phyloP scores from a whole-genome alignment of 2,113 vertebrate genomes.

The Pungitius pungitius region DNA sequence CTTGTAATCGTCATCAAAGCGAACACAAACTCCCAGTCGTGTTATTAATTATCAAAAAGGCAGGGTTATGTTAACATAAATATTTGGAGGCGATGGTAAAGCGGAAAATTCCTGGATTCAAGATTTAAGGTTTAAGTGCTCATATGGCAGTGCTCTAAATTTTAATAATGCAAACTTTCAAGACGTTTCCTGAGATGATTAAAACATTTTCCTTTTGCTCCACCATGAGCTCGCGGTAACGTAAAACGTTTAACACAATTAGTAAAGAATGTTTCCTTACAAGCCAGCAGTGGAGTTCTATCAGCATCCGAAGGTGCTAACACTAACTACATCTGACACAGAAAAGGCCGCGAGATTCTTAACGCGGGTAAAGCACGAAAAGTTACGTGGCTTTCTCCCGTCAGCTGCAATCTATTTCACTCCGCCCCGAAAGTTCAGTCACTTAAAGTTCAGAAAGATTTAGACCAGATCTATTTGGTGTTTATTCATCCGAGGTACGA shows the following conservation, averaged over 20 bases:
- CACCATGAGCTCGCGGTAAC: neutral
- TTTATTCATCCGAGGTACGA: constrained; percentile 22
- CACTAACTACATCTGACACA: constrained; percentile 10
- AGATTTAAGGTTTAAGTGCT: neutral
- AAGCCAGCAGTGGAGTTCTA: neutral
- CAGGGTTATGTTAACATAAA: neutral
- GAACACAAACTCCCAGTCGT: neutral
- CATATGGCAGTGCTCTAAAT: neutral
- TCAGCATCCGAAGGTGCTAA: neutral
- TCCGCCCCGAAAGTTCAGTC: neutral
- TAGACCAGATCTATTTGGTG: constrained; percentile 25
- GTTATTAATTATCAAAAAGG: neutral
- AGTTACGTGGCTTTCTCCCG: constrained; percentile 10
- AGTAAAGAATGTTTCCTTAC: neutral
- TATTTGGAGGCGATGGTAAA: neutral
- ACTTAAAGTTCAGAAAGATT: constrained; percentile 39
- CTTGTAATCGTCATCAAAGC: neutral
- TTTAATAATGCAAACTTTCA: neutral
- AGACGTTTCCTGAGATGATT: neutral
- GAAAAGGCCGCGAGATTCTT: constrained; percentile 6
- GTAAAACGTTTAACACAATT: neutral
- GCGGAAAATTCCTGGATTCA: neutral
- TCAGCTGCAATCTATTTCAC: constrained; percentile 31
- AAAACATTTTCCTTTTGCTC: neutral
- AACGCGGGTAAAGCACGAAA: constrained; percentile 6